Evolutionary conservation across 2,888 invertebrate species (phyloP), one percentile per base, ranked within the genome.

Genomic region (Azorinus chamasolen): DNA sequence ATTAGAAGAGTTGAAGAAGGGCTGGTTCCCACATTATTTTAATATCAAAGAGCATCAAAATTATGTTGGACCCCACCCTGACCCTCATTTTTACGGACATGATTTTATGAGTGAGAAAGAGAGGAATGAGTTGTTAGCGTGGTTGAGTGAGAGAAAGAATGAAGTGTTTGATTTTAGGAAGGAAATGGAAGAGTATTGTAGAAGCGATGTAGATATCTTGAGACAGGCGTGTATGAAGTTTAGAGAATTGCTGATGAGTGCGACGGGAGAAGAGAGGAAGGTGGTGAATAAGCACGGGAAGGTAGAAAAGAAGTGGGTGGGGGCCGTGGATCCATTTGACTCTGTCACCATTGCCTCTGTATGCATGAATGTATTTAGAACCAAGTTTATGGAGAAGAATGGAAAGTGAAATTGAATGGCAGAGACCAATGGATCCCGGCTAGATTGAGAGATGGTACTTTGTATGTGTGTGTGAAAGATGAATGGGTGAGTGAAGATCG

Each of bases 161-260:
- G 66, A 70, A 25, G 59, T 59, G 6, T 79, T 74, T 59, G 57
- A 73, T 37, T 76, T 80, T 62, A 50, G 59, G 58, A 69, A 65
- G 55, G 76, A 75, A 55, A 76, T 79, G 25, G 24, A 41, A 16
- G 58, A 68, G n/a, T 79, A 76, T 53, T 80, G 80, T 68, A 32
- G 62, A 27, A 63, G 63, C 39, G 74, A 79, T 43, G 70, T 74
- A 37, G 75, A 71, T 51, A 73, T 80, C 57, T 55, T 76, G 20
- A 55, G 72, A 14, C 22, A 61, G 45, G 51, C 68, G 25, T 72
- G 65, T 65, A 43, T 76, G 48, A 55, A 54, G 37, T 76, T 76
- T 54, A 50, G 75, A 43, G 27, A 66, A 6, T 46, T 74, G 16
- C n/a, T n/a, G n/a, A n/a, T n/a, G n/a, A n/a, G n/a, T n/a, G n/a